Evolutionary conservation across 2,113 vertebrate species (phyloP).

Genomic region (Crypturellus undulatus): DNA sequence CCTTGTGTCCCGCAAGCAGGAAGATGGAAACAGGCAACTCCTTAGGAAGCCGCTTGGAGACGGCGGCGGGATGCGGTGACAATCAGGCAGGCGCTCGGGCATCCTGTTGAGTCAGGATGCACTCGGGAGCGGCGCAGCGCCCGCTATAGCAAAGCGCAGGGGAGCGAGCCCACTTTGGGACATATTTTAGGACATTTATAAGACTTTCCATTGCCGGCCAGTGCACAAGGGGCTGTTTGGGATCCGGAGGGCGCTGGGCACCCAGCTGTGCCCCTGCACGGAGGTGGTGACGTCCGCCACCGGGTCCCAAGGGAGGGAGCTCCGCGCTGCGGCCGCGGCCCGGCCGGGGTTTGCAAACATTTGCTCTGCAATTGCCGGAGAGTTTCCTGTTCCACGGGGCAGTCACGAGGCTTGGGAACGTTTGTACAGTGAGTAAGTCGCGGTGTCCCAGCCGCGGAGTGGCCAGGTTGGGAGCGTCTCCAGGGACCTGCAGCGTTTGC

Average conservation of each 20-base stretch:
- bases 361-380: conserved; percentile 19
- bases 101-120: background rate
- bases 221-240: background rate
- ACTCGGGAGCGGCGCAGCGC: fast-evolving
- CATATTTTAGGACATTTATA: background rate
- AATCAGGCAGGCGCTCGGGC: background rate
- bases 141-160: background rate
- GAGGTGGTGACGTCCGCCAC: fast-evolving
- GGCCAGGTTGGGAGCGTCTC: fast-evolving
- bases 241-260: background rate
- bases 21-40: conserved; percentile 51
- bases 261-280: fast-evolving
- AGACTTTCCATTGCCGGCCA: background rate
- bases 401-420: background rate
- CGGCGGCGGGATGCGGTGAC: fast-evolving
- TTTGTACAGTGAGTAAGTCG: conserved; percentile 37
- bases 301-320: background rate
- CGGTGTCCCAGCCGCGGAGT: background rate
- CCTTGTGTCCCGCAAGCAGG: background rate
- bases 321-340: fast-evolving
- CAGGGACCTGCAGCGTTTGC: fast-evolving
- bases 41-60: conserved; percentile 34
- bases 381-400: conserved; percentile 52
- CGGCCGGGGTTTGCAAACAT: background rate
- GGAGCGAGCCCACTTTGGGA: background rate